Percentiles rank a stretch among this genome's conserved stretches.
Conservation (phyloP, 2,113 vertebrate genomes). For the Stegostoma tigrinum region DNA sequence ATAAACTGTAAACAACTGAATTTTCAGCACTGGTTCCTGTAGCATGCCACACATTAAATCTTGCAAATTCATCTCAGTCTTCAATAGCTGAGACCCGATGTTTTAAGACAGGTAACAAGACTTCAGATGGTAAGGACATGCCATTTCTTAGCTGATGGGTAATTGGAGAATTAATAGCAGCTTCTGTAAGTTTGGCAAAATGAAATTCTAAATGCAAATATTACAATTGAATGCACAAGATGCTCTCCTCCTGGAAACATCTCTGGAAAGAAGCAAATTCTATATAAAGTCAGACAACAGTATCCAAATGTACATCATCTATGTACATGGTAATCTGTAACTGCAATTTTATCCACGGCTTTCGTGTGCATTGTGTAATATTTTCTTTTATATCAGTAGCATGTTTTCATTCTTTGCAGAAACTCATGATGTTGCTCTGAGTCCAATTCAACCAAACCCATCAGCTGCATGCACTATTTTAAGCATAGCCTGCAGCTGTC, state of each 20-base stretch:
- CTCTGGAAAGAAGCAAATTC: neutral
- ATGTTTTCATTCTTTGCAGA: constrained; percentile 20
- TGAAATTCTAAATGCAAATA: neutral
- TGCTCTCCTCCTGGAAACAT: neutral
- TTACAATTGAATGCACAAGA: neutral
- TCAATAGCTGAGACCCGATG: neutral
- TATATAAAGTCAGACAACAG: neutral
- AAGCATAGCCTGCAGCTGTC: constrained; percentile 35
- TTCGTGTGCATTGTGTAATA: neutral
- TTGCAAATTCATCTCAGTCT: neutral
- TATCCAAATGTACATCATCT: neutral
- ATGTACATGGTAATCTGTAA: neutral
- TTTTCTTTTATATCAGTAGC: neutral
- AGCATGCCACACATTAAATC: too few relatives aligned
- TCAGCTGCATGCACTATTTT: constrained; percentile 26
- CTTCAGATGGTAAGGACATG: neutral
- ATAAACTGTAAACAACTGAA: too few relatives aligned
- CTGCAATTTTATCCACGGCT: neutral
- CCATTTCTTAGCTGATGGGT: neutral
- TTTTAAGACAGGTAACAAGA: neutral
- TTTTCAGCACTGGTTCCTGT: too few relatives aligned
- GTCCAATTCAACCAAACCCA: neutral
- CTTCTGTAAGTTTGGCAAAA: neutral
- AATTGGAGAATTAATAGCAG: neutral
- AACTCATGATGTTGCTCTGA: constrained; percentile 28